These are phyloP conservation scores for Drosophila atripex DNA, from an alignment of 2,888 invertebrate genomes.

Conservation along the genomic window DNA sequence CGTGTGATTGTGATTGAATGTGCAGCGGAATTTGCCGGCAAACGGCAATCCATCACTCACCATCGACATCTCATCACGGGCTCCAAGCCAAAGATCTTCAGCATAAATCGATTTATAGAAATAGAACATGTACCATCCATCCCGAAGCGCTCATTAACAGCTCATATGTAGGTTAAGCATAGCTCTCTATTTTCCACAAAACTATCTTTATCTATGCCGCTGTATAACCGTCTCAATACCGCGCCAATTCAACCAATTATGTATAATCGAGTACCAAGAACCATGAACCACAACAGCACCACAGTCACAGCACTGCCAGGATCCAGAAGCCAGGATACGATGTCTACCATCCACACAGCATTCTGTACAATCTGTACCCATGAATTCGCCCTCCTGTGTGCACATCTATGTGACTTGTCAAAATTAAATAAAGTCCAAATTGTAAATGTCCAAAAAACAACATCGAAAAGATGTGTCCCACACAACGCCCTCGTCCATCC, in stretches of 20 bases:
- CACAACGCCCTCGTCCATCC: constrained; percentile 7
- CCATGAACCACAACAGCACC: constrained; percentile 27
- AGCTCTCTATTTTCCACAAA: constrained; percentile 25
- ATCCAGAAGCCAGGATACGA: constrained; percentile 20
- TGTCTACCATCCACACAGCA: constrained; percentile 15
- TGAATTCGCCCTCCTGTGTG: constrained; percentile 21
- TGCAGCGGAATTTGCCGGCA: constrained; percentile 9
- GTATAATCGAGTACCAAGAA: constrained; percentile 20
- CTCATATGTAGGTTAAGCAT: constrained; percentile 45
- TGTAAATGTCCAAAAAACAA: neutral
- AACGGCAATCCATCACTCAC: constrained; percentile 32
- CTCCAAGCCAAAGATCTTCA: constrained; percentile 28
- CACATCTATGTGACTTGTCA: constrained; percentile 32
- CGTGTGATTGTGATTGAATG: constrained; percentile 21
- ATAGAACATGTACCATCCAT: constrained; percentile 34
- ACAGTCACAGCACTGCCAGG: constrained; percentile 27
- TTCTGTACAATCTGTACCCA: constrained; percentile 19
- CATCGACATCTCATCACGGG: constrained; percentile 32
- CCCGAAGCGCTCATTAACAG: constrained; percentile 24
- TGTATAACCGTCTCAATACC: constrained; percentile 51
- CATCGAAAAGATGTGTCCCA: constrained; percentile 28
- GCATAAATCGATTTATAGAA: constrained; percentile 33
- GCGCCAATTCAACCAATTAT: constrained; percentile 39
- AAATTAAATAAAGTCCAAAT: constrained; percentile 16
- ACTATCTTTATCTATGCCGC: constrained; percentile 33